Conservation (phyloP, 2,888 invertebrate species). For the Melolontha melolontha region DNA sequence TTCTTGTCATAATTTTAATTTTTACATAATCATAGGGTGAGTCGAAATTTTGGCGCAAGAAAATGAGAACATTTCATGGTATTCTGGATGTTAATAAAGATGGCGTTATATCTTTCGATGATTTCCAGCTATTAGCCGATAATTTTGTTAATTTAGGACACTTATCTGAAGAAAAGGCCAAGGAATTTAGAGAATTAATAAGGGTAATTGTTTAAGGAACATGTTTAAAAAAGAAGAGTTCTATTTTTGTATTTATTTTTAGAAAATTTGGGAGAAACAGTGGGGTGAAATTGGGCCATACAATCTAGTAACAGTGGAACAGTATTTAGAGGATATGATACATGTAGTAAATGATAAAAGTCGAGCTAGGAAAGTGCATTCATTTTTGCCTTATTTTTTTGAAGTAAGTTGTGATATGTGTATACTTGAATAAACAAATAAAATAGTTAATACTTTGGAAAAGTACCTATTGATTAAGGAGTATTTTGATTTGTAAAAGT, state of each 20-base stretch:
- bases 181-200: conserved; percentile 78
- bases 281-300: conserved; percentile 87
- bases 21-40: conserved; percentile 63
- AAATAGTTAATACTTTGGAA: too few species aligned
- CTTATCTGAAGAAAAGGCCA: conserved; percentile 73
- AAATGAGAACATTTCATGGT: conserved; percentile 87
- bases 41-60: conserved; percentile 82
- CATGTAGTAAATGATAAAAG: conserved; percentile 83
- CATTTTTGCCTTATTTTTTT: conserved; percentile 85
- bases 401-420: conserved; percentile 70
- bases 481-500: too few species aligned
- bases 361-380: conserved; percentile 79
- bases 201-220: conserved; percentile 67
- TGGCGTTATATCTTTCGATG: conserved; percentile 85
- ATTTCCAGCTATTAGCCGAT: conserved; percentile 80
- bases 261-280: conserved; percentile 85
- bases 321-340: conserved; percentile 85
- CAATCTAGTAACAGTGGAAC: conserved; percentile 84
- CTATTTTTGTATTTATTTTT: conserved; percentile 52
- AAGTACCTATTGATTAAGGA: too few species aligned
- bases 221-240: background rate
- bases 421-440: too few species aligned
- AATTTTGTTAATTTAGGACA: conserved; percentile 83
- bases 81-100: conserved; percentile 88
- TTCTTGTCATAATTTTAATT: background rate